These are phyloP conservation scores for Zygaena filipendulae DNA, from an alignment of 2,888 invertebrate species.

Conservation along the genomic window DNA sequence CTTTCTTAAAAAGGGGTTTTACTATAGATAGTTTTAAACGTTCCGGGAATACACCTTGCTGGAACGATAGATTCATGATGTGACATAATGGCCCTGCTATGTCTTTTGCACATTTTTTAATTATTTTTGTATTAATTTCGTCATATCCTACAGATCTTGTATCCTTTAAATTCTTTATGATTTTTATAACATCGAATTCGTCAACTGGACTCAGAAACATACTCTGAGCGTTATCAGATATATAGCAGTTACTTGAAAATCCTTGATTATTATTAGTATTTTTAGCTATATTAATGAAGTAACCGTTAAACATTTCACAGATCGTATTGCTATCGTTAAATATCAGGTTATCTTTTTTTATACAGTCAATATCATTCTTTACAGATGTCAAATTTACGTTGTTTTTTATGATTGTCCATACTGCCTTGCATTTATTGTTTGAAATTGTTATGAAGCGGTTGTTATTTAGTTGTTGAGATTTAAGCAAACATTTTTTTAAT, in stretches of 20 bases:
- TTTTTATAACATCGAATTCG: background rate
- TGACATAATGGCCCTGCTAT: slow-evolving; percentile 1
- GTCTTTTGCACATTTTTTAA: slow-evolving; percentile 3
- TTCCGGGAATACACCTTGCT: slow-evolving; percentile 6
- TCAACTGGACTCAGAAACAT: slow-evolving; percentile 2
- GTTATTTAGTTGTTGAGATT: background rate
- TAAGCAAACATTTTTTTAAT: background rate
- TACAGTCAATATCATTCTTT: background rate
- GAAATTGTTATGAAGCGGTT: background rate
- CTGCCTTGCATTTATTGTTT: background rate
- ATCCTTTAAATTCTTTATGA: slow-evolving; percentile 5
- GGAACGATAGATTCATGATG: slow-evolving; percentile 8
- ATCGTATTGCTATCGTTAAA: background rate
- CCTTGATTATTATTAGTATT: background rate
- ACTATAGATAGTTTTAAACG: slow-evolving; percentile 4
- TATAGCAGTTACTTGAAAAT: background rate
- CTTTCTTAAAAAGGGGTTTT: slow-evolving; percentile 6
- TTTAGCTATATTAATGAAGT: background rate
- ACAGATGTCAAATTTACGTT: background rate
- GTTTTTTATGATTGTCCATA: background rate
- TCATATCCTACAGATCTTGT: slow-evolving; percentile 7
- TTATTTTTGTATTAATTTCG: slow-evolving; percentile 5
- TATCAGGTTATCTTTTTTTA: background rate
- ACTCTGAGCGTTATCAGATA: background rate
- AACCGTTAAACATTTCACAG: background rate